These are phyloP conservation scores for Siphamia tubifer DNA, from an alignment of 2,113 vertebrate genomes.

Conservation along the genomic window DNA sequence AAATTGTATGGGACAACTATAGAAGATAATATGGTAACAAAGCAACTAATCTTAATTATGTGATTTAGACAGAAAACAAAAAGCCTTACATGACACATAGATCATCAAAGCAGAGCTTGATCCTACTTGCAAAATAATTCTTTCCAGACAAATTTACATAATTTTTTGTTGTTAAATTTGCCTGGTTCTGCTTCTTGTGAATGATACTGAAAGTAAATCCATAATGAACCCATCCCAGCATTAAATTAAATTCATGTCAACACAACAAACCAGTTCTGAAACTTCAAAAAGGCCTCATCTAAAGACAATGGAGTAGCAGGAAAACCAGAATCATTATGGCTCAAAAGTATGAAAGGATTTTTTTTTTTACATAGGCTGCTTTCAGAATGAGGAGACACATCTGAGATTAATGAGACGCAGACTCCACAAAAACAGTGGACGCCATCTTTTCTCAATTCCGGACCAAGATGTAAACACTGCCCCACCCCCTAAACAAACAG, in stretches of 20 bases:
- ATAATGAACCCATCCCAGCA: conserved; percentile 7
- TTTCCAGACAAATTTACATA: neutral
- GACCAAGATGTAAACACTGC: conserved; percentile 62
- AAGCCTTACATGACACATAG: too few relatives aligned
- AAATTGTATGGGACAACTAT: too few relatives aligned
- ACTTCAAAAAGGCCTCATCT: conserved; percentile 26
- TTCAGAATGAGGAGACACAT: conserved; percentile 48
- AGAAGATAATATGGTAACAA: too few relatives aligned
- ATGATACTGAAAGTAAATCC: neutral
- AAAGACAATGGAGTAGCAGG: conserved; percentile 1
- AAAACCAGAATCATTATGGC: conserved; percentile 23
- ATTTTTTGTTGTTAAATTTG: neutral
- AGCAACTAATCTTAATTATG: too few relatives aligned
- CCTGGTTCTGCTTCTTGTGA: neutral
- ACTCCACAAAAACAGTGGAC: conserved; percentile 45
- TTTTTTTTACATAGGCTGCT: conserved; percentile 27
- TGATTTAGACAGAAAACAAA: too few relatives aligned
- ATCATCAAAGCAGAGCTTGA: too few relatives aligned
- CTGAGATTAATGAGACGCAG: conserved; percentile 62
- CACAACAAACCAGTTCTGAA: conserved; percentile 5
- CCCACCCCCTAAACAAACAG: conserved; percentile 67
- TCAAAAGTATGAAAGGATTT: conserved; percentile 23
- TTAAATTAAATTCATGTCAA: conserved; percentile 17
- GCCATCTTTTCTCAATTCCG: conserved; percentile 56
- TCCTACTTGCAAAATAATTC: neutral